A percentile compares a stretch with the other conserved stretches of the same genome.
These are phyloP conservation scores for Salvelinus namaycush DNA, from an alignment of 2,113 vertebrate genomes.

Conservation along the genomic window DNA sequence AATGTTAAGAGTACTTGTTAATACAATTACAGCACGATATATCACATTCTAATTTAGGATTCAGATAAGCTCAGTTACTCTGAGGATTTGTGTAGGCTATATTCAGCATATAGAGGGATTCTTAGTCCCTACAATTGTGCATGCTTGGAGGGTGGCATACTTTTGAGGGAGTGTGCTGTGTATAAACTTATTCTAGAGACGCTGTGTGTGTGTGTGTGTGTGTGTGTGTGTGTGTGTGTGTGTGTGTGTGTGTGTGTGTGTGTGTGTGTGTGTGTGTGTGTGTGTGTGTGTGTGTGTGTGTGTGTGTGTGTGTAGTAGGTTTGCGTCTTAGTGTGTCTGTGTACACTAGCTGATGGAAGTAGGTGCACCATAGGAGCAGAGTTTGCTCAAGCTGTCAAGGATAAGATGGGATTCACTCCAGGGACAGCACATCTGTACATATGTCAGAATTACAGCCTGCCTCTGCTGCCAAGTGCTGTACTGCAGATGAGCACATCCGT, in stretches of 20 bases:
- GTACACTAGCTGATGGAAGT: neutral
- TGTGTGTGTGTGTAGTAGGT: neutral
- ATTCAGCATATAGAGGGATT: conserved; percentile 33
- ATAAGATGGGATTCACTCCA: conserved; percentile 32
- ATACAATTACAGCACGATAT: neutral
- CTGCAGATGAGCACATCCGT: conserved; percentile 24
- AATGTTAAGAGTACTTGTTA: neutral
- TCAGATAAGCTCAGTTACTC: neutral
- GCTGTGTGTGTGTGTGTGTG: too few species aligned
- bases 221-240: too few species aligned
- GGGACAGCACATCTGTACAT: conserved; percentile 32
- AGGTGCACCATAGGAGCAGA: conserved; percentile 7
- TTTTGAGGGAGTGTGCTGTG: too few species aligned
- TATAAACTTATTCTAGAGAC: too few species aligned
- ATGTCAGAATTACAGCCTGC: conserved; percentile 24
- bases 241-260: neutral
- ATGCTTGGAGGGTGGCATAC: too few species aligned
- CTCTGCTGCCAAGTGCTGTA: conserved; percentile 16
- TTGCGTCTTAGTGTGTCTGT: neutral
- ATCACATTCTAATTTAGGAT: neutral
- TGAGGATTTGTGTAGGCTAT: neutral
- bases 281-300: neutral
- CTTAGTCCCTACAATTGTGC: conserved; percentile 45
- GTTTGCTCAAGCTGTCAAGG: conserved; percentile 18
- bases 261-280: neutral